Percentiles rank a stretch among this genome's conserved stretches.
These are phyloP conservation scores for Holocentrus rufus DNA, from an alignment of 2,797 vertebrate species.

Conservation along the genomic window DNA sequence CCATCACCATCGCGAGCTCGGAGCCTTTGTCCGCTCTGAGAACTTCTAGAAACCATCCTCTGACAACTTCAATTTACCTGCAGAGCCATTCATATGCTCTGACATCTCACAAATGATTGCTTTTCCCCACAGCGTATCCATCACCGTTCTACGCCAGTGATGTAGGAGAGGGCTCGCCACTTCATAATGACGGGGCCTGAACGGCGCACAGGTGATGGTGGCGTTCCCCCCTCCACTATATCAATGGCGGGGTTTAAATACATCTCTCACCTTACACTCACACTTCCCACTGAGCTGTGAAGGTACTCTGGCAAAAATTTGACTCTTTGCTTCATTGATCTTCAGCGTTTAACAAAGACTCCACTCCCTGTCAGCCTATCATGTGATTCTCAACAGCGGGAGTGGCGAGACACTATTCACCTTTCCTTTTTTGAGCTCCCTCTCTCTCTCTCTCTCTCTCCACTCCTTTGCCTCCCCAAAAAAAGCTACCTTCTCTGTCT, in stretches of 20 bases:
- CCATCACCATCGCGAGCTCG: conserved; percentile 14
- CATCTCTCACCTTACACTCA: conserved; percentile 33
- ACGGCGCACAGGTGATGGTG: conserved; percentile 8
- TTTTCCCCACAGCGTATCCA: conserved; percentile 50
- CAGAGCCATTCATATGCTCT: conserved; percentile 57
- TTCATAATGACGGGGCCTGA: conserved; percentile 43
- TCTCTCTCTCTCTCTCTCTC: not conserved
- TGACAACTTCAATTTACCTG: conserved; percentile 57
- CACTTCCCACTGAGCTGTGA: conserved; percentile 43
- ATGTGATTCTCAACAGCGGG: conserved; percentile 40
- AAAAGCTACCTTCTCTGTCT: conserved; percentile 17
- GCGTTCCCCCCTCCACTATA: conserved; percentile 21
- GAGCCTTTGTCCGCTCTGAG: conserved; percentile 16
- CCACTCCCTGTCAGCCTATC: conserved; percentile 36
- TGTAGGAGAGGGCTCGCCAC: conserved; percentile 37
- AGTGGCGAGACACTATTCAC: conserved; percentile 24
- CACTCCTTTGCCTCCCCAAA: conserved; percentile 17
- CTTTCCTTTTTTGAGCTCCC: conserved; percentile 15
- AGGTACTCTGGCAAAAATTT: conserved; percentile 46
- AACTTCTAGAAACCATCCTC: conserved; percentile 28
- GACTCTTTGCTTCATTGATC: conserved; percentile 58
- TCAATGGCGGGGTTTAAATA: conserved; percentile 27
- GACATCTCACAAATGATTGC: conserved; percentile 71
- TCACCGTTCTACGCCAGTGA: conserved; percentile 46
- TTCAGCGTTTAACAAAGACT: conserved; percentile 51